Conservation (phyloP, 2,888 invertebrate species). For the Gonocerus acuteangulatus region DNA sequence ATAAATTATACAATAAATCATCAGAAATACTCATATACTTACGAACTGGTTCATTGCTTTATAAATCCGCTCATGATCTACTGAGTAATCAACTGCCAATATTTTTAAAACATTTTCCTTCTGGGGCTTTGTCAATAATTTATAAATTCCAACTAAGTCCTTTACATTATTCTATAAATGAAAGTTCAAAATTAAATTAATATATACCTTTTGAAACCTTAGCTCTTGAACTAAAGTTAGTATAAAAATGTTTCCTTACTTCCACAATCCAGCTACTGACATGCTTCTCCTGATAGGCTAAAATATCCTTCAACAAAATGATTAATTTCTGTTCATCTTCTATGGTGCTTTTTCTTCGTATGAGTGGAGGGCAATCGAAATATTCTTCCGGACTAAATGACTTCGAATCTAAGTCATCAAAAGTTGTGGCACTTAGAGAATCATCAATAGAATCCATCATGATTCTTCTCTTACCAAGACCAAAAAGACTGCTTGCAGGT, state of each 20-base stretch:
- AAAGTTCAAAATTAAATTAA: too few relatives aligned
- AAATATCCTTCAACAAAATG: constrained; percentile 37
- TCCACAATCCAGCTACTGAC: constrained; percentile 40
- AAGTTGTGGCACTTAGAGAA: not conserved
- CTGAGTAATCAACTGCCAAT: constrained; percentile 45
- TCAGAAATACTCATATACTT: constrained; percentile 23
- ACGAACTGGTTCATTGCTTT: constrained; percentile 43
- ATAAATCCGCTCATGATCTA: constrained; percentile 44
- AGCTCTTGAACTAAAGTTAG: not conserved
- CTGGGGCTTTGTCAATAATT: constrained; percentile 39
- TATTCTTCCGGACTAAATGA: constrained; percentile 22
- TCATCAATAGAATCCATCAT: constrained; percentile 13
- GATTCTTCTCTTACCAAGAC: not conserved
- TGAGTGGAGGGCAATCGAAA: constrained; percentile 18
- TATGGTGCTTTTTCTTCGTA: constrained; percentile 35
- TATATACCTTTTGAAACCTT: not conserved
- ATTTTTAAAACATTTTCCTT: constrained; percentile 43
- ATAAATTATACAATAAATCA: too few relatives aligned
- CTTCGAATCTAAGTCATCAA: constrained; percentile 13
- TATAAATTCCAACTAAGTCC: constrained; percentile 43
- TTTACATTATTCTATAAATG: constrained; percentile 43
- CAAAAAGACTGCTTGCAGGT: not conserved
- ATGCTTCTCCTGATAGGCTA: constrained; percentile 37
- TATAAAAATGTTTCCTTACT: constrained; percentile 31
- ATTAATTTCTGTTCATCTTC: constrained; percentile 38